Evolutionary conservation across 2,888 invertebrate species (phyloP), one percentile per base, ranked within the genome.

Genomic region (Bimastos eiseni): DNA sequence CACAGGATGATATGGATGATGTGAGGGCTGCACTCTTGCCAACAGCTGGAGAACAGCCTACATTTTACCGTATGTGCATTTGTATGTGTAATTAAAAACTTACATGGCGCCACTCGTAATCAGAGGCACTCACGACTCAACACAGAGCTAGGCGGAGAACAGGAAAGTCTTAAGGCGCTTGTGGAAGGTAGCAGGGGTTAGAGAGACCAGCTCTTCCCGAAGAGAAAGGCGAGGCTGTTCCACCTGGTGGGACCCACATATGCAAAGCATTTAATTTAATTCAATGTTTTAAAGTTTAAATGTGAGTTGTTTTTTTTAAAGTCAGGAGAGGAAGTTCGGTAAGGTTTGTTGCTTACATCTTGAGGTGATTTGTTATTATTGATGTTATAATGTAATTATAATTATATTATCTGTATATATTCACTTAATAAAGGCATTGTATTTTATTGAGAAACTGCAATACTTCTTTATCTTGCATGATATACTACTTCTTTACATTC

Each of bases 1-100:
- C 93, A n/a, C 93, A 94, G 83, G 94, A 94, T 92, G 93, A 93
- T 83, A 89, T 93, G 33, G 92, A 91, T 38, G 93, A 93, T 17
- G 91, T 94, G 0, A 92, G 90, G 55, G 92, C 93, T 83, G 93
- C 93, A 49, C 55, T 93, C 21, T 90, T 34, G 5, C 84, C 90
- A 41, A 70, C n/a, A 11, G 41, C 24, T 38, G 84, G 91, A 41
- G 88, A 34, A 17, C 86, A 83, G n/a, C 90, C 90, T 15, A 49
- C 49, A 34, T 37, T 92, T 13, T 92, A 91, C 55, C 70, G 92
- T 92, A 91, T 86, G 89, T 70, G 70, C 70, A 70, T 70, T 70
- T n/a, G n/a, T n/a, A n/a, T n/a, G n/a, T n/a, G n/a, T n/a, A n/a
- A n/a, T n/a, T n/a, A n/a, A n/a, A n/a, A n/a, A n/a, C n/a, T n/a